A percentile compares a stretch with the other conserved stretches of the same genome.
Conservation (phyloP, 35 echinoderm and acorn worm genomes). For the Nesometra sesokonis region DNA sequence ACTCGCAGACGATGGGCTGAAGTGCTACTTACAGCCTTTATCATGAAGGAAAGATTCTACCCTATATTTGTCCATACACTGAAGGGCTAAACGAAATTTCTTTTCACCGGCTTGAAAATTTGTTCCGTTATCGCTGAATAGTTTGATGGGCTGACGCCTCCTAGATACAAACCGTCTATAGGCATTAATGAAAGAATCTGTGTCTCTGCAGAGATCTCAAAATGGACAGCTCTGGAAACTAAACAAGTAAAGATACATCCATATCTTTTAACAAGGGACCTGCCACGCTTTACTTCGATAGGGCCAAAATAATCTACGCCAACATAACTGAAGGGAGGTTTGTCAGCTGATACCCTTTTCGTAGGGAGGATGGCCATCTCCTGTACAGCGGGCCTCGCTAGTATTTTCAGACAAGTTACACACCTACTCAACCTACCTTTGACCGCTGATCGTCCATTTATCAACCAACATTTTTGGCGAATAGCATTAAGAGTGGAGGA, state of each 20-base stretch:
- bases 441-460: background rate
- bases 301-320: conserved; percentile 30
- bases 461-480: background rate
- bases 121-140: conserved; percentile 28
- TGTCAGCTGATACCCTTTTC: background rate
- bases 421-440: background rate
- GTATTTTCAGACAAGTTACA: background rate
- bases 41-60: background rate
- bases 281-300: conserved; percentile 13
- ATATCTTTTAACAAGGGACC: conserved; percentile 15
- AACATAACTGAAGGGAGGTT: conserved; percentile 18
- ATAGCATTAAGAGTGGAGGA: background rate
- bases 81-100: background rate
- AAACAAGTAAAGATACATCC: conserved; percentile 35
- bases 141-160: conserved; percentile 5
- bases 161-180: conserved; percentile 10
- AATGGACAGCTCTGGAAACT: conserved; percentile 20
- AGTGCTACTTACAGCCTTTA: background rate
- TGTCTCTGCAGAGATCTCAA: conserved; percentile 14
- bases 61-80: background rate
- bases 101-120: conserved; percentile 21
- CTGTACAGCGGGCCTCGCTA: background rate
- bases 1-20: conserved; percentile 11
- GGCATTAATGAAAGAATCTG: conserved; percentile 22
- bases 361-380: conserved; percentile 2